Percentiles rank a stretch among this genome's conserved stretches.
Evolutionary conservation across 2,113 vertebrate species (phyloP).

Genomic region (Lepus europaeus): DNA sequence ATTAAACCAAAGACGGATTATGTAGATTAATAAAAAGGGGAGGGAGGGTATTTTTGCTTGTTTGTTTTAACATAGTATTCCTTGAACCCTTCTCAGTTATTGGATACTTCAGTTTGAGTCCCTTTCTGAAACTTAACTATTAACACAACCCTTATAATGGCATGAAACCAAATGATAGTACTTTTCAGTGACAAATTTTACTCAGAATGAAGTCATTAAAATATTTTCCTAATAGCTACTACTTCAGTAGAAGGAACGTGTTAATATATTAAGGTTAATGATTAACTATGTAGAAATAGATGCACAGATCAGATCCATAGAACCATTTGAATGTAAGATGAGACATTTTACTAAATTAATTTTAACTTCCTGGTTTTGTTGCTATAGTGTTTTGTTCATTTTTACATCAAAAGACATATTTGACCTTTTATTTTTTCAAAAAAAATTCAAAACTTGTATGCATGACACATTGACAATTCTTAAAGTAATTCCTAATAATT

Average conservation of each 20-base stretch:
- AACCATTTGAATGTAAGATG: slow-evolving; percentile 70
- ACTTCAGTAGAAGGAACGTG: slow-evolving; percentile 73
- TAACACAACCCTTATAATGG: not conserved
- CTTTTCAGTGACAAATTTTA: slow-evolving; percentile 75
- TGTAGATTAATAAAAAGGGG: slow-evolving; percentile 70
- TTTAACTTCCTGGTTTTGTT: slow-evolving; percentile 62
- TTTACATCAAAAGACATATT: not conserved
- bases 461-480: not conserved
- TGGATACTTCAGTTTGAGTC: not conserved
- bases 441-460: not conserved
- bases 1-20: slow-evolving; percentile 80
- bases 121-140: not conserved
- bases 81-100: slow-evolving; percentile 62
- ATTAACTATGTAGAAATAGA: slow-evolving; percentile 79
- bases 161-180: slow-evolving; percentile 46
- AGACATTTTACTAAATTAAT: slow-evolving; percentile 72
- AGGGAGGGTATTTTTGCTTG: slow-evolving; percentile 53
- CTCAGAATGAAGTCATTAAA: slow-evolving; percentile 72
- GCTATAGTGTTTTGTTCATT: not conserved
- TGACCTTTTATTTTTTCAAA: slow-evolving; percentile 51
- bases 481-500: not conserved
- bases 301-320: slow-evolving; percentile 59
- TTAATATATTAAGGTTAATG: slow-evolving; percentile 81
- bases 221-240: slow-evolving; percentile 71
- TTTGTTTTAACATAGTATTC: slow-evolving; percentile 66